A percentile compares a stretch with the other conserved stretches of the same genome.
phyloP scores from a whole-genome alignment of 2,113 vertebrate genomes.

The Garra rufa region DNA sequence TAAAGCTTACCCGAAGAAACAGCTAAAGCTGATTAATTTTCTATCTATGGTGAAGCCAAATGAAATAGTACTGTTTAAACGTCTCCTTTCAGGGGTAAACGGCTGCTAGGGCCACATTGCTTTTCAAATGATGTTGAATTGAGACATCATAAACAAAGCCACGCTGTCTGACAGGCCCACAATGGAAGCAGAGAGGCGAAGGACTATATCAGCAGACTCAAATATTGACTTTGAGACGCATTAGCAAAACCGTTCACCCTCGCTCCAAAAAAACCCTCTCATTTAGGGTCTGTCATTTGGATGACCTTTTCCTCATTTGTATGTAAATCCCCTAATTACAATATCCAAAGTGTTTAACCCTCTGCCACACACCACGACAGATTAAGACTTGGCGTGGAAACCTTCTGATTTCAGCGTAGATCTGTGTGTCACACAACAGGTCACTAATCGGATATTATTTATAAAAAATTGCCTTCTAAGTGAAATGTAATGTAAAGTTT shows the following conservation, averaged over 20 bases:
- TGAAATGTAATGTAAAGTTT: not conserved
- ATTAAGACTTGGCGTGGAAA: not conserved
- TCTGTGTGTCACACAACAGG: constrained; percentile 9
- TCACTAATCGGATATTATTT: constrained; percentile 17
- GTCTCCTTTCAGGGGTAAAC: constrained; percentile 21
- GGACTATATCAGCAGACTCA: constrained; percentile 69
- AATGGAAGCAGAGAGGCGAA: constrained; percentile 64
- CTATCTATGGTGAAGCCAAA: constrained; percentile 33
- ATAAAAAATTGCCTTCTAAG: constrained; percentile 1
- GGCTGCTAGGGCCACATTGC: not conserved
- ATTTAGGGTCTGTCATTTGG: constrained; percentile 36
- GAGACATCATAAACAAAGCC: constrained; percentile 64
- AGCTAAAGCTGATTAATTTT: constrained; percentile 53
- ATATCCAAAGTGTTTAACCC: constrained; percentile 52
- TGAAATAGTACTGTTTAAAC: constrained; percentile 2
- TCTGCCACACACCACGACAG: constrained; percentile 43
- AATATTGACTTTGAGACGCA: constrained; percentile 70
- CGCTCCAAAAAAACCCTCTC: constrained; percentile 26
- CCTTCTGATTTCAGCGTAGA: constrained; percentile 5
- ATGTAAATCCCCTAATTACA: constrained; percentile 57
- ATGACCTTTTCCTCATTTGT: constrained; percentile 47
- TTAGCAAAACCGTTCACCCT: constrained; percentile 58
- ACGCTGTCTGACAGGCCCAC: constrained; percentile 70
- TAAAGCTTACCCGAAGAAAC: constrained; percentile 53
- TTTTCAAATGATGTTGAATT: constrained; percentile 48